phyloP scores from a whole-genome alignment of 2,113 vertebrate genomes.

The Microcebus lehilahytsara region DNA sequence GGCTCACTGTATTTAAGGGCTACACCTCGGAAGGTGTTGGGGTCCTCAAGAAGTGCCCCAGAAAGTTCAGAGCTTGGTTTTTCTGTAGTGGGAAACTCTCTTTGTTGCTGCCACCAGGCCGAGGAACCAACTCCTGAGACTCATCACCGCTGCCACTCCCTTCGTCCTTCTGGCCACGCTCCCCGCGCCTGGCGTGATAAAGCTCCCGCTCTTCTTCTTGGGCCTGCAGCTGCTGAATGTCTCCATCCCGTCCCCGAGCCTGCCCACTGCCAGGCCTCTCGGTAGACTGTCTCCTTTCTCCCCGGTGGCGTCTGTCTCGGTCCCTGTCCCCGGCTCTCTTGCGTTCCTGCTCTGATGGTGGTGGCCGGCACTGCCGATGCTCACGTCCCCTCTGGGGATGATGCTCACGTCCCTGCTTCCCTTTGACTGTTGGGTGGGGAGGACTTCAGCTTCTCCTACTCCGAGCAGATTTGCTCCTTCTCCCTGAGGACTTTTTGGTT shows the following conservation, averaged over 20 bases:
- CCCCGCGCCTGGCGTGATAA: slow-evolving; percentile 88
- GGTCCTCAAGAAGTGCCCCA: slow-evolving; percentile 95
- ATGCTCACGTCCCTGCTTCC: slow-evolving; percentile 90
- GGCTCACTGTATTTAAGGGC: slow-evolving; percentile 99
- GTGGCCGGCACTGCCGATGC: slow-evolving; percentile 82
- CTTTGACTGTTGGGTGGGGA: too few relatives aligned
- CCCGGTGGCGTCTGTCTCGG: slow-evolving; percentile 80
- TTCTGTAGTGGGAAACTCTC: slow-evolving; percentile 88
- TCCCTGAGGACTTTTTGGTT: too few relatives aligned
- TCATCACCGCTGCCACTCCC: slow-evolving; percentile 14
- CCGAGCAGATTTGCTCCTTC: too few relatives aligned
- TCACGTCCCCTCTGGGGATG: slow-evolving; percentile 81
- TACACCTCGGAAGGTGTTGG: slow-evolving; percentile 96
- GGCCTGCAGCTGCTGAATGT: slow-evolving; percentile 80
- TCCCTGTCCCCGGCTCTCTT: slow-evolving; percentile 83
- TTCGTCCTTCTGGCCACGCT: slow-evolving; percentile 86
- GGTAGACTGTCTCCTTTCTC: slow-evolving; percentile 73
- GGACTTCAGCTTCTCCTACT: too few relatives aligned
- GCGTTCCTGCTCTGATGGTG: slow-evolving; percentile 83
- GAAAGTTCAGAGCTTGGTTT: slow-evolving; percentile 96
- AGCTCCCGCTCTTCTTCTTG: slow-evolving; percentile 91
- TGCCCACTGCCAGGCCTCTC: slow-evolving; percentile 77
- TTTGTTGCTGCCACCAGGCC: slow-evolving; percentile 64
- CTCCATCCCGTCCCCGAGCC: slow-evolving; percentile 82
- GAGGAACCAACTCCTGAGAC: slow-evolving; percentile 58